Percentiles rank a stretch among this genome's conserved stretches.
Conservation (phyloP, 2,113 vertebrate species). For the Cichladusa arquata region DNA sequence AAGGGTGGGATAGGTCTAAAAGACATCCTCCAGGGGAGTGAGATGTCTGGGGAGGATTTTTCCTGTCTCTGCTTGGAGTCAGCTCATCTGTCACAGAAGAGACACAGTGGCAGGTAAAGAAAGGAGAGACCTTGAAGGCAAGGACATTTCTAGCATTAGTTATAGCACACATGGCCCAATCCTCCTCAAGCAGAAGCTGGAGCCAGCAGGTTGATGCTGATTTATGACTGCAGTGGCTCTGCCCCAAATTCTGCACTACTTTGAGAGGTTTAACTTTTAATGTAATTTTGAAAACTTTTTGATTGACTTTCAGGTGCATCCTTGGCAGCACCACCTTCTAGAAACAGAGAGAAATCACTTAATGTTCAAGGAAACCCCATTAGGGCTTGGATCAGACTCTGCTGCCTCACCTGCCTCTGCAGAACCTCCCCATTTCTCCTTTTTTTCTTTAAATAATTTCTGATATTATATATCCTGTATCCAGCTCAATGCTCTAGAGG, state of each 20-base stretch:
- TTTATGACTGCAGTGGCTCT: slow-evolving; percentile 37
- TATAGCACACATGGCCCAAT: not conserved
- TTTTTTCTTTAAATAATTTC: not conserved
- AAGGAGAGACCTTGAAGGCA: slow-evolving; percentile 6
- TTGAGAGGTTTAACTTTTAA: not conserved
- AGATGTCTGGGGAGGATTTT: not conserved
- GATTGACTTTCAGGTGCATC: not conserved
- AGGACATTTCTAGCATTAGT: not conserved
- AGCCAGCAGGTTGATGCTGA: not conserved
- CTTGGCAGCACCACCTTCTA: not conserved
- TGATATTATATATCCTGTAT: not conserved
- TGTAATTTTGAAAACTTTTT: not conserved
- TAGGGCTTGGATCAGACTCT: not conserved
- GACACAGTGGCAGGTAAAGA: not conserved
- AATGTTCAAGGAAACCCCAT: not conserved
- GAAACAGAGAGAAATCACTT: not conserved
- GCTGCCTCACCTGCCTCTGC: not conserved
- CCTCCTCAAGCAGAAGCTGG: not conserved
- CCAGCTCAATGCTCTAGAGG: not conserved
- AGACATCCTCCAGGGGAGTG: rapidly evolving
- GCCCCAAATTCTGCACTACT: slow-evolving; percentile 33
- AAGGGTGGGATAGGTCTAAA: not conserved
- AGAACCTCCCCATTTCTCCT: not conserved
- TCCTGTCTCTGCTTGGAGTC: not conserved
- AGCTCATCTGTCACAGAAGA: not conserved